These are phyloP conservation scores for Exephanes ischioxanthus DNA, from an alignment of 2,888 invertebrate genomes.

Conservation along the genomic window DNA sequence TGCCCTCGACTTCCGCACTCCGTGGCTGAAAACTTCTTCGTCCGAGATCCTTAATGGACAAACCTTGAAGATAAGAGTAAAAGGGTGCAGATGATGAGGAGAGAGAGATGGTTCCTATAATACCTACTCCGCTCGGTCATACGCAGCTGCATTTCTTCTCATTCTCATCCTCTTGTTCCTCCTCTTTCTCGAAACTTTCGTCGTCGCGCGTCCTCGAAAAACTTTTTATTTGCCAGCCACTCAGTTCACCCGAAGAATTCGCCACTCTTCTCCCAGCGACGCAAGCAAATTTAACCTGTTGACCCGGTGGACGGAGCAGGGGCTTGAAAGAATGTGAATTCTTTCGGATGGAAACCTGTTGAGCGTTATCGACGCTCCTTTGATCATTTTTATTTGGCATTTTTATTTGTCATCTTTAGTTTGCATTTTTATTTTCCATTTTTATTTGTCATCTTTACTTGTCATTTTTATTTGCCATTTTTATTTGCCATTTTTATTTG, in stretches of 20 bases:
- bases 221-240: constrained; percentile 58
- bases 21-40: constrained; percentile 23
- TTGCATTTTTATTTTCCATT: background rate
- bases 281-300: constrained; percentile 68
- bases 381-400: constrained; percentile 4
- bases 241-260: constrained; percentile 60
- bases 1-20: constrained; percentile 23
- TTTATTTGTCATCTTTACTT: background rate
- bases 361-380: constrained; percentile 38
- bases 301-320: constrained; percentile 24
- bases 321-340: constrained; percentile 47
- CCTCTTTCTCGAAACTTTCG: constrained; percentile 33
- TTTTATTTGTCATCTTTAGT: background rate
- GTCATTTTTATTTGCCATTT: no score
- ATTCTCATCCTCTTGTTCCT: background rate
- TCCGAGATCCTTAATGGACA: constrained; percentile 33
- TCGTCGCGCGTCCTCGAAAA: constrained; percentile 32
- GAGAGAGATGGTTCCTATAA: constrained; percentile 33
- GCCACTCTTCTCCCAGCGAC: constrained; percentile 46
- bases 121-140: background rate
- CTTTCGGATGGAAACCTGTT: constrained; percentile 54
- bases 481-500: no score
- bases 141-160: constrained; percentile 44
- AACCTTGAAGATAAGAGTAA: constrained; percentile 25
- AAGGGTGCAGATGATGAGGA: background rate